phyloP scores from a whole-genome alignment of 2,797 vertebrate genomes.

The Rhinogobio ventralis region DNA sequence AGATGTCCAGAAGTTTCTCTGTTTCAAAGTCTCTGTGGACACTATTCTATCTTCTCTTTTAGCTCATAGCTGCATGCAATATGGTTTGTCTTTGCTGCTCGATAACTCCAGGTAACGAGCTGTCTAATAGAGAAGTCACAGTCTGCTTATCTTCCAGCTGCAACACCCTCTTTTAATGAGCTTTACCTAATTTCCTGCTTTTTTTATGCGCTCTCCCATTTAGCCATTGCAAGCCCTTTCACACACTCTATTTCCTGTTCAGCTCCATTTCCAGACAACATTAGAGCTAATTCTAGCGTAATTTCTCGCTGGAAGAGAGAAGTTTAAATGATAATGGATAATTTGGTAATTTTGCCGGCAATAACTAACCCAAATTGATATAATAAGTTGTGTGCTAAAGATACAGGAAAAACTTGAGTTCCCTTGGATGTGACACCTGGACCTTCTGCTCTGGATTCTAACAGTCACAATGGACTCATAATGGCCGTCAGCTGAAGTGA shows the following conservation, averaged over 20 bases:
- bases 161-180: slow-evolving; percentile 73
- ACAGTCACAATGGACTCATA: slow-evolving; percentile 27
- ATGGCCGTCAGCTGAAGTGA: background rate
- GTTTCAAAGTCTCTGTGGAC: slow-evolving; percentile 20
- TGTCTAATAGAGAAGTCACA: slow-evolving; percentile 63
- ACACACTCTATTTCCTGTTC: slow-evolving; percentile 76
- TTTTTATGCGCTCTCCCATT: slow-evolving; percentile 69
- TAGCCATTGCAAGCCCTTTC: slow-evolving; percentile 52
- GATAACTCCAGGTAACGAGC: slow-evolving; percentile 73
- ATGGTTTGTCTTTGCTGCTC: slow-evolving; percentile 56
- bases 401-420: slow-evolving; percentile 65
- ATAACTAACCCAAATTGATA: slow-evolving; percentile 31
- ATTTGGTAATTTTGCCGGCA: slow-evolving; percentile 34
- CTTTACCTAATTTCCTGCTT: slow-evolving; percentile 73
- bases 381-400: slow-evolving; percentile 52
- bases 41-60: slow-evolving; percentile 39
- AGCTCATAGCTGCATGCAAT: slow-evolving; percentile 38
- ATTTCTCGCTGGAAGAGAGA: slow-evolving; percentile 64
- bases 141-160: slow-evolving; percentile 72
- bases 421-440: slow-evolving; percentile 12
- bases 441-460: slow-evolving; percentile 5
- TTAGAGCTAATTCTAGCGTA: slow-evolving; percentile 68
- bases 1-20: background rate
- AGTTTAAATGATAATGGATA: slow-evolving; percentile 59
- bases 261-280: slow-evolving; percentile 74